A percentile compares a stretch with the other conserved stretches of the same genome.
Conservation (phyloP, 1,140 invertebrate species). For the Agrypnia vestita region DNA sequence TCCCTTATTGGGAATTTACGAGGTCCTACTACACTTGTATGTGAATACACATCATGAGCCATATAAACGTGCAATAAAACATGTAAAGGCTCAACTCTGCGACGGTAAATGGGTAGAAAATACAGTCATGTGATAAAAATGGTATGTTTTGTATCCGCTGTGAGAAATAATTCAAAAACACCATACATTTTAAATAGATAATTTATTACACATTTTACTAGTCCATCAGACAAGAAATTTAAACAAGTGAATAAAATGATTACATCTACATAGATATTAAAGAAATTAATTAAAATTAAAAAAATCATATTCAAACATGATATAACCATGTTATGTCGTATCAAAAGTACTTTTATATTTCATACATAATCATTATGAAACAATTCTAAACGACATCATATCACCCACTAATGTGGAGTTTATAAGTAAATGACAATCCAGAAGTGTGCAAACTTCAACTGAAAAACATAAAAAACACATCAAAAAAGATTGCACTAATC, state of each 20-base stretch:
- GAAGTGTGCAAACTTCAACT: slow-evolving; percentile 55
- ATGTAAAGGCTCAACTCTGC: too few relatives aligned
- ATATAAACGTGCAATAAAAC: too few relatives aligned
- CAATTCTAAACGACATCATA: neutral
- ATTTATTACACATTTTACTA: slow-evolving; percentile 41
- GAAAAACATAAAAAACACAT: slow-evolving; percentile 47
- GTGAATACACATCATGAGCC: too few relatives aligned
- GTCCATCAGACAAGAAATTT: slow-evolving; percentile 39
- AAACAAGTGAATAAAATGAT: slow-evolving; percentile 36
- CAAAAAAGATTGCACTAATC: slow-evolving; percentile 13
- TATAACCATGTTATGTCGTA: neutral
- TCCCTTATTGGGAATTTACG: too few relatives aligned
- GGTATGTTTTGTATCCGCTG: too few relatives aligned
- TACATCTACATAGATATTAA: slow-evolving; percentile 44
- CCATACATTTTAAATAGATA: slow-evolving; percentile 26
- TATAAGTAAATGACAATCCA: slow-evolving; percentile 23
- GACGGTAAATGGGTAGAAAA: neutral
- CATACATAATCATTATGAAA: slow-evolving; percentile 11
- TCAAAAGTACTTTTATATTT: slow-evolving; percentile 9
- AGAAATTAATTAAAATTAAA: slow-evolving; percentile 28
- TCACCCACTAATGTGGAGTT: neutral
- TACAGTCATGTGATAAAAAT: too few relatives aligned
- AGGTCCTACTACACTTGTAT: too few relatives aligned
- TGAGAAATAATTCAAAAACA: slow-evolving; percentile 27
- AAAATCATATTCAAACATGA: neutral